phyloP scores from a whole-genome alignment of 2,113 vertebrate species.

The Ceuthmochares aereus region DNA sequence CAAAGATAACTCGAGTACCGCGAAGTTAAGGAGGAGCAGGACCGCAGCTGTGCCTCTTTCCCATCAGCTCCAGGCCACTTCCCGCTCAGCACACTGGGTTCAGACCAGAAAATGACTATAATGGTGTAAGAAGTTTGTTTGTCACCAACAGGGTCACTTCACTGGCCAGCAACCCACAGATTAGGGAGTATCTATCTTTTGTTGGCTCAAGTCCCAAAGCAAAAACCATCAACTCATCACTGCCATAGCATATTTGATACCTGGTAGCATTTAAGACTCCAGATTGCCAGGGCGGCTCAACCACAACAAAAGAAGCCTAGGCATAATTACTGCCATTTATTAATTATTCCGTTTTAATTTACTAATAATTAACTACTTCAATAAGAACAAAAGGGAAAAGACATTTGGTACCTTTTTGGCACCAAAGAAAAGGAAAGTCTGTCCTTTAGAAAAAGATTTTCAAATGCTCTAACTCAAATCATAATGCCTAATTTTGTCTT shows the following conservation, averaged over 20 bases:
- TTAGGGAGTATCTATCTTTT: not conserved
- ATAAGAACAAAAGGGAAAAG: not conserved
- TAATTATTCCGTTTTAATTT: not conserved
- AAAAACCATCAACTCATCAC: not conserved
- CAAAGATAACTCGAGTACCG: not conserved
- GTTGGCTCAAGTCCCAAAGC: not conserved
- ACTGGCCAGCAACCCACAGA: not conserved
- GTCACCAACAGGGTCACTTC: not conserved
- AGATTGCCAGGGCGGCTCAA: not conserved
- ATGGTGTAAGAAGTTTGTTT: not conserved
- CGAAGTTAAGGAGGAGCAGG: not conserved
- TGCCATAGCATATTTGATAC: fast-evolving
- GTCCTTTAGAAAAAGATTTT: not conserved
- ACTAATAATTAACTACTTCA: not conserved
- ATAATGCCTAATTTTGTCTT: not conserved
- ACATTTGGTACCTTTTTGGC: not conserved
- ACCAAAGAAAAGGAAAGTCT: not conserved
- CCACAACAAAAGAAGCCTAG: not conserved
- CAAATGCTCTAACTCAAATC: not conserved
- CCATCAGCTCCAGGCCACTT: not conserved
- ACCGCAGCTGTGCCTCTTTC: not conserved
- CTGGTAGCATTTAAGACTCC: not conserved
- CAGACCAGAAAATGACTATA: not conserved
- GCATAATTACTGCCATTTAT: not conserved
- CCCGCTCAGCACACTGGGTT: not conserved